phyloP scores from a whole-genome alignment of 2,888 invertebrate species.

The Sesamia inferens region DNA sequence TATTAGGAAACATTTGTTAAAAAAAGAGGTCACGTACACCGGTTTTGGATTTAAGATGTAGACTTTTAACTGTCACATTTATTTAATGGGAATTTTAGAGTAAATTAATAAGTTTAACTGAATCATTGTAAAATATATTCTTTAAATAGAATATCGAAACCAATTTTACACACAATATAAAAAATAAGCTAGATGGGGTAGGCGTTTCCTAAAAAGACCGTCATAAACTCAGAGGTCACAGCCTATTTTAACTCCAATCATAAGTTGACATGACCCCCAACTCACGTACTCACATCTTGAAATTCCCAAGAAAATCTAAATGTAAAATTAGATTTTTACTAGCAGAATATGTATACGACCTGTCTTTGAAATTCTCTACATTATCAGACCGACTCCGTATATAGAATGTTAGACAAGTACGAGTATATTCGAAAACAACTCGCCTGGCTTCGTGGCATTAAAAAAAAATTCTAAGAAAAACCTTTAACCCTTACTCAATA shows the following conservation, averaged over 20 bases:
- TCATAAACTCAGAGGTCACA: neutral
- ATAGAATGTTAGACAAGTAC: neutral
- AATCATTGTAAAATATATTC: neutral
- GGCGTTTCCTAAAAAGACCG: neutral
- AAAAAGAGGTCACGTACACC: slow-evolving; percentile 58
- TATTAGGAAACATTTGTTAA: slow-evolving; percentile 53
- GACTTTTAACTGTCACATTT: neutral
- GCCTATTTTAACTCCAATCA: neutral
- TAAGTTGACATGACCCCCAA: neutral
- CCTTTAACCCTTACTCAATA: neutral
- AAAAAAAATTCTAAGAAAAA: slow-evolving; percentile 1
- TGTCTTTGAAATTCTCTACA: too few relatives aligned
- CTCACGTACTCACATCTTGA: neutral
- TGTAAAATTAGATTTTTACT: too few relatives aligned
- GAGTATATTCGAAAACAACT: neutral
- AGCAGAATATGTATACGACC: neutral
- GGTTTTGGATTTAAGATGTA: slow-evolving; percentile 24
- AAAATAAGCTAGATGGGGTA: neutral
- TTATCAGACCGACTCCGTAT: neutral
- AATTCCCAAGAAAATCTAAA: neutral
- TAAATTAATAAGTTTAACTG: neutral
- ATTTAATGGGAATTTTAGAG: neutral
- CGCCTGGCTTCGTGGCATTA: neutral
- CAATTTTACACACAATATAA: neutral
- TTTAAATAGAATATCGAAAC: neutral